phyloP scores from a whole-genome alignment of 1,140 invertebrate genomes.

The Archivesica marissinica region DNA sequence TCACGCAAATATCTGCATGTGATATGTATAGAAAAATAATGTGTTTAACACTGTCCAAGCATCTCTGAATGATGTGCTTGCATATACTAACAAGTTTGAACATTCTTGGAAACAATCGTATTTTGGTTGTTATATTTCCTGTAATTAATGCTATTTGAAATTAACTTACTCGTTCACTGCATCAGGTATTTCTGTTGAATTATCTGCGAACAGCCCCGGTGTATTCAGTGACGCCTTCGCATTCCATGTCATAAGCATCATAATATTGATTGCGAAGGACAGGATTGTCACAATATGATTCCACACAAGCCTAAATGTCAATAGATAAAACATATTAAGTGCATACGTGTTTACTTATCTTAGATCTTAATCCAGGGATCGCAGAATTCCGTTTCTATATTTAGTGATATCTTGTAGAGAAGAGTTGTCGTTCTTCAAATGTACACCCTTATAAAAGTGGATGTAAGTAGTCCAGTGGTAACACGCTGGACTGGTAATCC shows the following conservation, averaged over 20 bases:
- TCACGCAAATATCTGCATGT: too few relatives aligned
- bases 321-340: not conserved
- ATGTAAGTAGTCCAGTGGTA: not conserved
- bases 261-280: constrained; percentile 82
- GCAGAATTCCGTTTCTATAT: not conserved
- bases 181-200: constrained; percentile 66
- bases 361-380: too few relatives aligned
- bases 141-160: not conserved
- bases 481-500: not conserved
- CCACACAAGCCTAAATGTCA: constrained; percentile 79
- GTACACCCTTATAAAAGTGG: not conserved
- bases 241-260: constrained; percentile 83
- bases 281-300: constrained; percentile 81
- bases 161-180: constrained; percentile 64
- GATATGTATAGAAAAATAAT: not conserved
- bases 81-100: not conserved
- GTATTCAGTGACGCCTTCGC: constrained; percentile 75
- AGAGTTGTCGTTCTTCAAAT: not conserved
- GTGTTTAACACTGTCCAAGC: not conserved
- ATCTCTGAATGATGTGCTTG: not conserved
- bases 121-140: not conserved
- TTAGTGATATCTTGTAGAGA: not conserved
- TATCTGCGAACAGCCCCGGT: constrained; percentile 62
- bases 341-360: not conserved
- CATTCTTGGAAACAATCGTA: not conserved